Base-by-base conservation (phyloP, 2,888 invertebrate genomes). In the Timema cristinae region DNA sequence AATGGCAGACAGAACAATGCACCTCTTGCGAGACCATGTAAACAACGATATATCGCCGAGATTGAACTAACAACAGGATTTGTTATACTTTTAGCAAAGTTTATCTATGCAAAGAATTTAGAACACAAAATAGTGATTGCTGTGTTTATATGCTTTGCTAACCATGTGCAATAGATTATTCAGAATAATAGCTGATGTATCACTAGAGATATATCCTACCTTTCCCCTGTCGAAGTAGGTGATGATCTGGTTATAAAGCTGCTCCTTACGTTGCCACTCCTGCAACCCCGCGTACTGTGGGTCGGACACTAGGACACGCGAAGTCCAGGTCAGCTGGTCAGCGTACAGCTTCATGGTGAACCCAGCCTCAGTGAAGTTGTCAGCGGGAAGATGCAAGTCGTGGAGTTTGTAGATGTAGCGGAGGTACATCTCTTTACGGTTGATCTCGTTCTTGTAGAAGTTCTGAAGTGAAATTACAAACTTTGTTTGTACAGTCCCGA, bases 361-460 rank as follows among this genome's bases (percentile, higher is more conserved):
- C 0, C 95, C 97, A 2, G 97, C 97, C 84, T 98, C 97, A 0
- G 95, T 92, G 80, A 90, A 97, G 82, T 97, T 97, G 79, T 95
- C 95, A 0, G 95, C 93, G 15, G 92, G 91, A 68, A 95, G 85
- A 82, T 98, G 97, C 13, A 98, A 86, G 80, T 96, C 95, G 81
- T 95, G 95, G 52, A 98, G 84, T 81, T 97, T 97, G 84, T 97
- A 96, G 75, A 98, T 96, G 83, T 98, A 98, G 70, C 93, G 90
- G 68, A 97, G 84, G 82, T 97, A 98, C 94, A 97, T 95, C 83
- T 97, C 96, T 79, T 95, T 94, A 48, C 96, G 88, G 79, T 97
- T 95, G 76, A 96, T 95, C 84, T 97, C 96, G 81, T 94, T 95
- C 82, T 96, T 95, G 85, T 97, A 97, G 82, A 97, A 98, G 80